A percentile compares a stretch with the other conserved stretches of the same genome.
Conservation (phyloP, 2,797 vertebrate genomes). For the Pyrocephalus nanus region DNA sequence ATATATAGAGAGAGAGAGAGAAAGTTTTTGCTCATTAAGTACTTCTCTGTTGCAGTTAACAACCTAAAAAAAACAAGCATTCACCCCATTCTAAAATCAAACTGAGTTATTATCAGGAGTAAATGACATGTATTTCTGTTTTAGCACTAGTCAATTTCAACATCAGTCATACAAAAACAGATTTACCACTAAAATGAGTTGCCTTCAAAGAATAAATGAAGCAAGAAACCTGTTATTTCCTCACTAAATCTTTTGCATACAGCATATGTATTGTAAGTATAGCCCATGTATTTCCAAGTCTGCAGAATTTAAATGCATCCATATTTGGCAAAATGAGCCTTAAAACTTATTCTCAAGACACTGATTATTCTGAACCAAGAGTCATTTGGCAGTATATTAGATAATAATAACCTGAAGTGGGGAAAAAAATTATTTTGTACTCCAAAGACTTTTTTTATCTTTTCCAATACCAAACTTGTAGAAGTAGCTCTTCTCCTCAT, state of each 20-base stretch:
- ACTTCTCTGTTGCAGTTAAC: background rate
- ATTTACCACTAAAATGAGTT: background rate
- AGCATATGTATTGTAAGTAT: background rate
- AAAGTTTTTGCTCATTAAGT: background rate
- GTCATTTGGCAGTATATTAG: background rate
- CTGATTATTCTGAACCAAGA: background rate
- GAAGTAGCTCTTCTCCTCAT: background rate
- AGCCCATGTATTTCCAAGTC: background rate
- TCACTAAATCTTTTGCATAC: background rate
- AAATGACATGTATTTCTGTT: background rate
- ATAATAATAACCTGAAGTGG: background rate
- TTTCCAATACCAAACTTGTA: background rate
- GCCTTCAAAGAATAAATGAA: background rate
- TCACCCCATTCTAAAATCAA: background rate
- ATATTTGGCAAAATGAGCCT: background rate
- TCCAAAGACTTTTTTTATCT: background rate
- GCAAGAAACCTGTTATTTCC: constrained; percentile 6
- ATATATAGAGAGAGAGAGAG: too few relatives aligned
- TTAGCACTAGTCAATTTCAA: constrained; percentile 2
- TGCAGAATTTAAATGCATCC: background rate
- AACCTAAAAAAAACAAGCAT: background rate
- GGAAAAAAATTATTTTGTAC: background rate
- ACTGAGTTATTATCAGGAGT: background rate
- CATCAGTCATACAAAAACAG: background rate
- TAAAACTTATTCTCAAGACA: background rate